A percentile compares a stretch with the other conserved stretches of the same genome.
These are phyloP conservation scores for Sminthurides aquaticus DNA, from an alignment of 2,888 invertebrate species.

Conservation along the genomic window DNA sequence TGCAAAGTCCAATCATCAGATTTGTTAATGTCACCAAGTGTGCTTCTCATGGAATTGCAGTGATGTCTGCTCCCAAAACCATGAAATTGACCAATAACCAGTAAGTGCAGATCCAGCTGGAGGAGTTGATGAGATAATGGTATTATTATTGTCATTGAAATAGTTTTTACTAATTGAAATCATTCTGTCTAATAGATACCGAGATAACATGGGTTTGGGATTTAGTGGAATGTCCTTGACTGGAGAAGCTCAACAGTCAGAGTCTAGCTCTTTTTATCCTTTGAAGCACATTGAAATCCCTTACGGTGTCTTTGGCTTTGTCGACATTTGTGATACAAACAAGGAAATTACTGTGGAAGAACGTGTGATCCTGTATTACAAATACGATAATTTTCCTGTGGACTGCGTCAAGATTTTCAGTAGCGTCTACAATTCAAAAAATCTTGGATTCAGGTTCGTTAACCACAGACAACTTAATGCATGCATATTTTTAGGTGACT, in stretches of 20 bases:
- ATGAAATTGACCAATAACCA: conserved; percentile 64
- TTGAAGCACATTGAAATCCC: conserved; percentile 68
- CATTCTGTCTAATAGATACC: conserved; percentile 54
- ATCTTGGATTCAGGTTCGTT: conserved; percentile 67
- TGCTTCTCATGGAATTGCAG: conserved; percentile 84
- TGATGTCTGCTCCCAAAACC: conserved; percentile 78
- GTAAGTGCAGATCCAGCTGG: too few species aligned
- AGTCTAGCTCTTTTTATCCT: conserved; percentile 81
- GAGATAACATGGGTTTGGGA: conserved; percentile 80
- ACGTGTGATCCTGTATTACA: conserved; percentile 84
- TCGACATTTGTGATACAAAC: conserved; percentile 92
- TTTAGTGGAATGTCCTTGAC: conserved; percentile 82
- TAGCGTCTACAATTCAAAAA: conserved; percentile 73
- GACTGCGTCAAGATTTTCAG: conserved; percentile 97
- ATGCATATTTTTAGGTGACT: neutral
- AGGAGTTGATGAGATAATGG: too few species aligned
- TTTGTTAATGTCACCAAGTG: conserved; percentile 71
- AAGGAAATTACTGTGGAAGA: conserved; percentile 87
- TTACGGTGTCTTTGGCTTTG: conserved; percentile 83
- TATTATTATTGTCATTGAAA: too few species aligned
- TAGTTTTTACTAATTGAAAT: too few species aligned
- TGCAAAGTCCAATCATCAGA: conserved; percentile 76
- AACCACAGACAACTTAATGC: neutral
- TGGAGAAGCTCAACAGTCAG: conserved; percentile 82
- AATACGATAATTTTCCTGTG: conserved; percentile 90